phyloP scores from a whole-genome alignment of 2,113 vertebrate species.

The Setophaga petechia region DNA sequence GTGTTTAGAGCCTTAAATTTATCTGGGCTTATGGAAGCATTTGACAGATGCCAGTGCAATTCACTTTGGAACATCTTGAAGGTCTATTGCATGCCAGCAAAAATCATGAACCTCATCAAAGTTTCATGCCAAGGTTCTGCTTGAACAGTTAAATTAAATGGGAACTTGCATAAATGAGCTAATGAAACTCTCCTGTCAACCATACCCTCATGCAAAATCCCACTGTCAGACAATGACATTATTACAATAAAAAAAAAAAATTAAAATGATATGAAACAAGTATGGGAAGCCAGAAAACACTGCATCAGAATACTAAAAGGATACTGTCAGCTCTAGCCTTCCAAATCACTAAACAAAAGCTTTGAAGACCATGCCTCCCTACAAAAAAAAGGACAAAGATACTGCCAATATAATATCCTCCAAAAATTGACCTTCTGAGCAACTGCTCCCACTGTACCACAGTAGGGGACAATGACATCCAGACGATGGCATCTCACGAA shows the following conservation, averaged over 20 bases:
- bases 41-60: conserved; percentile 39
- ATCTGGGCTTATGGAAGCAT: conserved; percentile 8
- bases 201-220: neutral
- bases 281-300: neutral
- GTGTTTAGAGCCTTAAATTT: conserved; percentile 15
- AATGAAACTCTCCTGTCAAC: conserved; percentile 28
- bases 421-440: neutral
- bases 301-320: neutral
- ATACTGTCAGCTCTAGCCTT: neutral
- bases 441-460: neutral
- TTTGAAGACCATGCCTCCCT: neutral
- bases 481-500: neutral
- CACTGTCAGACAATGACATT: neutral
- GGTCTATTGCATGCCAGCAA: conserved; percentile 36
- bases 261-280: neutral
- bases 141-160: conserved; percentile 30
- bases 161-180: conserved; percentile 4
- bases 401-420: fast-evolving
- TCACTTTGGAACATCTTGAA: conserved; percentile 29
- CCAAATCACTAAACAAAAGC: neutral
- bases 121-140: conserved; percentile 38
- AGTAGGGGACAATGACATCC: neutral
- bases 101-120: conserved; percentile 48
- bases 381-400: neutral
- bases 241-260: neutral